These are phyloP conservation scores for Notothenia rossii DNA, from an alignment of 2,113 vertebrate genomes.

Conservation along the genomic window DNA sequence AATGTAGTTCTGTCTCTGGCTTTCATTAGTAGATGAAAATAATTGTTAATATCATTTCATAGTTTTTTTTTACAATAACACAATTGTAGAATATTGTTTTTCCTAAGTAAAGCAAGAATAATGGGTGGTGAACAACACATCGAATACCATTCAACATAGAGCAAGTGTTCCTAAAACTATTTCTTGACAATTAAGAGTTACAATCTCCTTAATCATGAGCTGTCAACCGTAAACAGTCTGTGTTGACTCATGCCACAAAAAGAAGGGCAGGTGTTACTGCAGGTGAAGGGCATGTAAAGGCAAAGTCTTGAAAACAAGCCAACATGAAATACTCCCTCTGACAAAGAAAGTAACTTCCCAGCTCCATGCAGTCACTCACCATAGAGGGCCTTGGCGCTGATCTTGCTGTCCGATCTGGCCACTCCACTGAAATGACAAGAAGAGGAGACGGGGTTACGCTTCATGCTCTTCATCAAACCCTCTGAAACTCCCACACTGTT, in stretches of 20 bases:
- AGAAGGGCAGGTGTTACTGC: constrained; percentile 1
- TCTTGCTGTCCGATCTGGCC: constrained; percentile 86
- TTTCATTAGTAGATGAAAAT: background rate
- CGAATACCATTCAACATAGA: background rate
- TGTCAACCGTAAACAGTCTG: background rate
- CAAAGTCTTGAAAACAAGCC: constrained; percentile 10
- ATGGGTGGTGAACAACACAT: background rate
- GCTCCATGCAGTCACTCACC: constrained; percentile 73
- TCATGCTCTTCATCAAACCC: constrained; percentile 79
- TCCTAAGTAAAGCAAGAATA: background rate
- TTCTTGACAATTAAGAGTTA: background rate
- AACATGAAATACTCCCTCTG: background rate
- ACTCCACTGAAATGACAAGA: constrained; percentile 84
- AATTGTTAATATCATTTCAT: background rate
- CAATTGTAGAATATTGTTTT: background rate
- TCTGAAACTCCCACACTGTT: constrained; percentile 30
- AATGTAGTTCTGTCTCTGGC: too few species aligned
- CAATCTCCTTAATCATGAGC: background rate
- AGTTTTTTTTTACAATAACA: background rate
- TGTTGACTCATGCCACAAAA: constrained; percentile 23
- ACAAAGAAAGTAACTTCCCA: background rate
- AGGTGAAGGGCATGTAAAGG: constrained; percentile 11
- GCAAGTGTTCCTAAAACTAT: background rate
- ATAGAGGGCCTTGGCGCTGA: constrained; percentile 87
- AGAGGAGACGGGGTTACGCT: constrained; percentile 71